Base-by-base conservation (phyloP, 1,140 invertebrate genomes). In the Cydia splendana region DNA sequence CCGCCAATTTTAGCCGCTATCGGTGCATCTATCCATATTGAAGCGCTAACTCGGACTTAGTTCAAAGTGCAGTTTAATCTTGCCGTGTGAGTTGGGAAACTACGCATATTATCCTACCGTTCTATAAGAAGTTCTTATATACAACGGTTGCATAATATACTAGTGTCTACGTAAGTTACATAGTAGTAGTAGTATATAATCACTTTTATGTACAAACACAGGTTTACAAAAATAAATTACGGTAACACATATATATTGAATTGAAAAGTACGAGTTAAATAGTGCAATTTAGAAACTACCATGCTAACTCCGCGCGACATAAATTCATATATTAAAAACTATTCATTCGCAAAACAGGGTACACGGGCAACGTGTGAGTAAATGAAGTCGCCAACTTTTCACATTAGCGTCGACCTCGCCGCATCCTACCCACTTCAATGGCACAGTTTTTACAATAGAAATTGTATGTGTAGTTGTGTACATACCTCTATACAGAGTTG, bases 261-360 rank as follows among this genome's bases (percentile, higher is more conserved):
- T 42, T 10, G 9, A 42, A 42, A 38, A 42, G 38, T 42, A 42
- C 9, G 38, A 42, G 7, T 42, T 10, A 12, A 45, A 48, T 48
- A 48, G 45, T 15, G 45, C 13, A 48, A 15, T 48, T 15, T 57
- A 57, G n/a, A 15, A 69, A 69, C 20, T 69, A 7, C 30, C n/a
- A 28, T 48, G 24, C 65, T 69, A 69, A 69, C 28, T 30, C 24
- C 65, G 13, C 34, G n/a, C 12, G 15, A 45, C 69, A 51, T 48
- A 74, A 74, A 74, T 45, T 45, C 38, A 24, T n/a, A 48, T 74
- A 51, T 74, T 74, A 74, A 74, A 74, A 74, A 74, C 71, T 74
- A 74, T 51, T 74, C 38, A 74, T 74, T 74, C 34, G 38, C 45
- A 34, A 48, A 74, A 74, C 45, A 74, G 71, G 42, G 71, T 28